Conservation (phyloP, 2,888 invertebrate species). For the Loripinus fragilis region DNA sequence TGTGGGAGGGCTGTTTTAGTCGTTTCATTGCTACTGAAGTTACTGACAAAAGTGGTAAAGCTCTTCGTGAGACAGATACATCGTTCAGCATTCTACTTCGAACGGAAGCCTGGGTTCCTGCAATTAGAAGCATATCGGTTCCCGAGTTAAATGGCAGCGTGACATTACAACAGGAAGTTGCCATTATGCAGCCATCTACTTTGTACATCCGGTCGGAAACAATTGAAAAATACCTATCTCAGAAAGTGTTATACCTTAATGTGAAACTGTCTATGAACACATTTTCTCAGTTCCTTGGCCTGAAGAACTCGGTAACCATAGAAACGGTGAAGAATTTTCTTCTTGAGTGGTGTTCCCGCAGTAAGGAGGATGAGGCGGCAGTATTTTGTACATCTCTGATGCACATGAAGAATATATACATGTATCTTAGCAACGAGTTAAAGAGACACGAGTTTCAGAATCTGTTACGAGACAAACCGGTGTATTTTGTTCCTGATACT, state of each 20-base stretch:
- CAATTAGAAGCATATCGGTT: conserved; percentile 49
- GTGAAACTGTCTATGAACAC: conserved; percentile 53
- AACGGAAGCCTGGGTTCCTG: conserved; percentile 76
- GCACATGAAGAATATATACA: conserved; percentile 77
- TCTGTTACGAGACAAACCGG: conserved; percentile 72
- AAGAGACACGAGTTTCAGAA: conserved; percentile 69
- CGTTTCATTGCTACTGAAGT: conserved; percentile 56
- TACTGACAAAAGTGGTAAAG: conserved; percentile 53
- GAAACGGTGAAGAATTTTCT: conserved; percentile 68
- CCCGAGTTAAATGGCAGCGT: conserved; percentile 29
- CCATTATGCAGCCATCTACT: conserved; percentile 49
- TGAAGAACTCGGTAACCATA: conserved; percentile 66
- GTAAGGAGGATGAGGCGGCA: conserved; percentile 49
- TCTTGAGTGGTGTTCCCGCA: conserved; percentile 71
- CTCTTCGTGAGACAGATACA: conserved; percentile 64
- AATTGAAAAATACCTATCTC: conserved; percentile 67
- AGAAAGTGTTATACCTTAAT: conserved; percentile 75
- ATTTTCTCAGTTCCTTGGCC: conserved; percentile 70
- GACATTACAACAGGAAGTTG: conserved; percentile 8
- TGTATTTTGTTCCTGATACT: conserved; percentile 74
- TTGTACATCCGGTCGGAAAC: conserved; percentile 55
- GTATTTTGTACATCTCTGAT: conserved; percentile 68
- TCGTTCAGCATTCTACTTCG: conserved; percentile 76
- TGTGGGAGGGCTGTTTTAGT: conserved; percentile 65
- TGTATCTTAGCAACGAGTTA: conserved; percentile 71